Percentiles rank a stretch among this genome's conserved stretches.
phyloP scores from a whole-genome alignment of 92 coral and sea anemone species.

The Porites divaricata region DNA sequence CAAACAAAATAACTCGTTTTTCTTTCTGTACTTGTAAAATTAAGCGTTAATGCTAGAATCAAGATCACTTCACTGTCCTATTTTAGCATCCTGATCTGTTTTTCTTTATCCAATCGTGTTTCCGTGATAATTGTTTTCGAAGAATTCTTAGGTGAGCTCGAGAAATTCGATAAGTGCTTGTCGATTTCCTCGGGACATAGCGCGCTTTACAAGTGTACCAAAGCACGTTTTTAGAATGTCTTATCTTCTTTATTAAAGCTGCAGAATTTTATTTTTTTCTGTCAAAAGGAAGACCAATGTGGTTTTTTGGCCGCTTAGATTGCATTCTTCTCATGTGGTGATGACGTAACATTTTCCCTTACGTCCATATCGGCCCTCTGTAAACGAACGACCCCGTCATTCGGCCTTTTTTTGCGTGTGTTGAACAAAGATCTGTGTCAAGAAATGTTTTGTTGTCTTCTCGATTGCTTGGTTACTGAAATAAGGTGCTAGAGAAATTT shows the following conservation, averaged over 20 bases:
- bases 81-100: background rate
- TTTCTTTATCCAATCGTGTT: background rate
- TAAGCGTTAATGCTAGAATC: background rate
- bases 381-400: background rate
- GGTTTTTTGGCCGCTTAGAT: background rate
- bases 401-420: too few relatives aligned
- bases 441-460: background rate
- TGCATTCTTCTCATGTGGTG: background rate
- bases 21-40: background rate
- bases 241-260: background rate
- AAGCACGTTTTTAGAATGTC: too few relatives aligned
- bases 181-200: background rate
- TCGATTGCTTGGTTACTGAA: constrained; percentile 18
- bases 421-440: background rate
- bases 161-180: background rate
- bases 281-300: background rate
- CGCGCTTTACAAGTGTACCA: background rate
- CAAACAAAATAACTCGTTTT: background rate
- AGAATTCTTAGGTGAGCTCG: background rate
- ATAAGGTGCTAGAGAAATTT: background rate
- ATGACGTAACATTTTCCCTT: constrained; percentile 18
- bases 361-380: background rate
- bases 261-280: background rate
- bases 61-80: background rate
- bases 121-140: background rate